Evolutionary conservation across 2,113 vertebrate genomes (phyloP).

Genomic region (Micronycteris hirsuta): DNA sequence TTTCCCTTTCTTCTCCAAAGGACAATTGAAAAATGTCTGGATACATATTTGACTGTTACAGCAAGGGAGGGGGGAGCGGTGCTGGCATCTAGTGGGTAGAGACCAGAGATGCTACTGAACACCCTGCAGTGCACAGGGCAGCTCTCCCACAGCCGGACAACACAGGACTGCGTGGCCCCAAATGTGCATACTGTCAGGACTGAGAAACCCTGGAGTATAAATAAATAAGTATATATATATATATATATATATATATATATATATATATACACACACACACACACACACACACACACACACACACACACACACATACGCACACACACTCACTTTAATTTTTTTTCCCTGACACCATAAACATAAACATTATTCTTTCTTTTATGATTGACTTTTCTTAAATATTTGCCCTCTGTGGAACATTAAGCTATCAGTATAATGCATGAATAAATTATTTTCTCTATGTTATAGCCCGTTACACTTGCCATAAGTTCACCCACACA

Average conservation of each 20-base stretch:
- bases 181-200: background rate
- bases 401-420: background rate
- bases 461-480: background rate
- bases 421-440: background rate
- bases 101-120: background rate
- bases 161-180: background rate
- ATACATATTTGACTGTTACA: background rate
- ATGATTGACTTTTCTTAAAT: background rate
- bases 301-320: background rate
- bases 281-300: too few species aligned
- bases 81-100: background rate
- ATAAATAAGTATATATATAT: too few species aligned
- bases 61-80: background rate
- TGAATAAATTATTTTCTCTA: background rate
- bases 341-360: background rate
- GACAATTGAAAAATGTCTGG: background rate
- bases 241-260: too few species aligned
- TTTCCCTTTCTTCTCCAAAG: rapidly evolving
- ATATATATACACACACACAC: too few species aligned
- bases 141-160: background rate
- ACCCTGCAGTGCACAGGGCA: background rate
- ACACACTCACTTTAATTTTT: background rate
- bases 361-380: background rate
- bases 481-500: background rate
- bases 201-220: background rate